Evolutionary conservation across 2,113 vertebrate genomes (phyloP).

Genomic region (Mustelus asterias): DNA sequence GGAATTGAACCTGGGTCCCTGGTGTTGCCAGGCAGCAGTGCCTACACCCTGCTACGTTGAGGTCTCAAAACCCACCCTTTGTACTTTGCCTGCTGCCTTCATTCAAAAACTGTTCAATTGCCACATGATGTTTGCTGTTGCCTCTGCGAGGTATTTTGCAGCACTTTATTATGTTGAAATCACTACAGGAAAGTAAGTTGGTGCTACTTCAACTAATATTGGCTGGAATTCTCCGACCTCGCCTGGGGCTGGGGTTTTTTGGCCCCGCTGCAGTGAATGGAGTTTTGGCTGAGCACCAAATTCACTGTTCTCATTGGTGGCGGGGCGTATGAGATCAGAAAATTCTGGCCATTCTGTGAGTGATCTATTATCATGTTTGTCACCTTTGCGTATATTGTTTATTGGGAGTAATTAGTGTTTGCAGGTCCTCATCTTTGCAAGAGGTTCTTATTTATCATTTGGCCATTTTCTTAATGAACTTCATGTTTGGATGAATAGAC

Average conservation of each 20-base stretch:
- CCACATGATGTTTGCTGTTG: not conserved
- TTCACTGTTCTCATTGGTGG: no score
- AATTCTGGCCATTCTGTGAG: not conserved
- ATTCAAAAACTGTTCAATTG: not conserved
- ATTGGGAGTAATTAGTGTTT: not conserved
- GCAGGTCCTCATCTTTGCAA: not conserved
- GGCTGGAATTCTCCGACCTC: no score
- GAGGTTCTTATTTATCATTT: not conserved
- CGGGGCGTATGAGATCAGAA: no score
- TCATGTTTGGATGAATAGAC: not conserved
- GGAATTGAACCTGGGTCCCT: no score
- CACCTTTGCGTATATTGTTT: not conserved
- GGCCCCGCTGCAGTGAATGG: no score
- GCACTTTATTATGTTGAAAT: not conserved
- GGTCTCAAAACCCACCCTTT: not conserved
- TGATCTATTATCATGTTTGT: not conserved
- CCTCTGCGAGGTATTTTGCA: not conserved
- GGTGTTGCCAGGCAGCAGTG: no score
- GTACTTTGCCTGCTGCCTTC: not conserved
- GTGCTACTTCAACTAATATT: not conserved
- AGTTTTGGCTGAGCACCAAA: no score
- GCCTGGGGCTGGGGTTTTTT: no score
- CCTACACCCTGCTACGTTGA: not conserved
- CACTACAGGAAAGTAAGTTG: not conserved
- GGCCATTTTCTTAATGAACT: not conserved